Evolutionary conservation across 2,113 vertebrate genomes (phyloP), one percentile per base, ranked within the genome.

Genomic region (Pachypanchax playfairii): DNA sequence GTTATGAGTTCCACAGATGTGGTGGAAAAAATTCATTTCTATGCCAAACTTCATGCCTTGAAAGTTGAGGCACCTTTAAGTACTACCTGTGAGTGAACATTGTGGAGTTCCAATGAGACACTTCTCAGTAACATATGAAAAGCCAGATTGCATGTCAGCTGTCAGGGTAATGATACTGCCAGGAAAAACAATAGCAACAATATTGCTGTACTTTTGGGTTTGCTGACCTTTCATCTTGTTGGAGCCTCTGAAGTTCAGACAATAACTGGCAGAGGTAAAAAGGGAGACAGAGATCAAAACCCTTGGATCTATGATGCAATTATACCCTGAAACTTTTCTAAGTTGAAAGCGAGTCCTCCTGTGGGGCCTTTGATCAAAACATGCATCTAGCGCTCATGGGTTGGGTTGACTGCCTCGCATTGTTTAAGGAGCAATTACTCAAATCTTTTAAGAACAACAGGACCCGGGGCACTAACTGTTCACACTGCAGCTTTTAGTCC

Each of bases 121-220:
- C 54, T 71, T 82, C 54, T 71, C 41, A 52, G 47, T 76, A 67
- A 75, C 79, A 84, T 44, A 76, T 70, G 64, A 75, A 85, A 77
- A 85, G 56, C 44, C 69, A 39, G 68, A 80, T 76, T 76, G 66
- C 62, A 57, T 76, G 72, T 68, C 75, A 74, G 71, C 67, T 85
- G 73, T 84, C 78, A 42, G 39, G 18, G 39, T 42, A 42, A 42
- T 10, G 20, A 42, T 20, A 42, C n/a, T 18, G 39, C 39, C 39
- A 42, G n/a, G 18, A 42, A 42, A n/a, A 42, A 18, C 17, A 41
- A 41, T 18, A 18, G 4, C n/a, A 42, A 42, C 17, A n/a, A 5
- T 7, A 18, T 18, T 17, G 3, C 4, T 20, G n/a, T 20, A 42
- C 6, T 5, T 42, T 42, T 20, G 7, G n/a, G n/a, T 10, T 20